Evolutionary conservation across 2,797 vertebrate species (phyloP).

Genomic region (Emydoidea blandingii): DNA sequence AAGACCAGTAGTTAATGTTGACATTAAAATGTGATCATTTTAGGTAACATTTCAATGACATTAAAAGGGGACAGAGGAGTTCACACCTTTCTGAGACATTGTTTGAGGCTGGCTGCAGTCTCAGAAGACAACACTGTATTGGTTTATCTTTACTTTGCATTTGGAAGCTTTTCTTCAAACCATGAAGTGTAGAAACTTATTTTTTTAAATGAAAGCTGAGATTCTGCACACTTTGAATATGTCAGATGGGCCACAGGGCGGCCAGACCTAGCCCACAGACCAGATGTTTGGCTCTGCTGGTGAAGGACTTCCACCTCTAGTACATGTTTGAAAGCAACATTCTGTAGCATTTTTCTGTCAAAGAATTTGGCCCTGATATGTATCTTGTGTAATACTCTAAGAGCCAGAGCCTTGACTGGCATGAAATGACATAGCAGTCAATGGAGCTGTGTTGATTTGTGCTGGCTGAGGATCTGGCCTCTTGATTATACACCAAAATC

Average conservation of each 20-base stretch:
- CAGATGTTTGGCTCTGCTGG: not conserved
- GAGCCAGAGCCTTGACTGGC: not conserved
- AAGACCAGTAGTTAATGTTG: not conserved
- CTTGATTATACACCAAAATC: not conserved
- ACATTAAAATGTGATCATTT: not conserved
- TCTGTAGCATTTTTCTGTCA: fast-evolving
- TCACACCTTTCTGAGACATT: not conserved
- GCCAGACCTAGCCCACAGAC: not conserved
- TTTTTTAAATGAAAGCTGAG: not conserved
- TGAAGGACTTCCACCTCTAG: not conserved
- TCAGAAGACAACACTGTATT: not conserved
- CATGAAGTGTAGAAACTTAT: not conserved
- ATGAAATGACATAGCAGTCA: not conserved
- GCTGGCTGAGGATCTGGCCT: not conserved
- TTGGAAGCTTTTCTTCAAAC: not conserved
- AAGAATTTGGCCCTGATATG: not conserved
- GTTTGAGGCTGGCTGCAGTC: not conserved
- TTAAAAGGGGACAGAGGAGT: not conserved
- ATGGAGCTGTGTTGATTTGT: not conserved
- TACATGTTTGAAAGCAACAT: not conserved
- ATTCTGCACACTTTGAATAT: not conserved
- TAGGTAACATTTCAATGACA: not conserved
- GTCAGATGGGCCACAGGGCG: not conserved
- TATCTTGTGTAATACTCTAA: not conserved
- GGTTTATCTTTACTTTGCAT: not conserved